Percentiles rank a stretch among this genome's conserved stretches.
phyloP scores from a whole-genome alignment of 2,797 vertebrate species.

The Hemitrygon akajei region DNA sequence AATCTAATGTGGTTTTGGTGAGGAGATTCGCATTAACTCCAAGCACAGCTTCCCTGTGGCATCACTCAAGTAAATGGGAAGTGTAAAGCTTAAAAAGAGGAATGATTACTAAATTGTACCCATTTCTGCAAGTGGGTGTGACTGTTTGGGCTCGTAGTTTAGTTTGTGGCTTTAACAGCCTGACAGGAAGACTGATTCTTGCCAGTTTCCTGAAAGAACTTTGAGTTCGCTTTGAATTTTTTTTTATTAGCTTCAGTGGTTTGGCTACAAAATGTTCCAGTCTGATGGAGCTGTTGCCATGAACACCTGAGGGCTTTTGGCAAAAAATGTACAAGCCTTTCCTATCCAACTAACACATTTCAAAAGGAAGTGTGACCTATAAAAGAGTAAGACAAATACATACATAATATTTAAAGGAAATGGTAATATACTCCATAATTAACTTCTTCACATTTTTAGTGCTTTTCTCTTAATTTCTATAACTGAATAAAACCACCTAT shows the following conservation, averaged over 20 bases:
- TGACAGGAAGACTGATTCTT: conserved; percentile 21
- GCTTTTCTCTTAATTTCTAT: background rate
- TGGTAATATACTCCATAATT: background rate
- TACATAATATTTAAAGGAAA: background rate
- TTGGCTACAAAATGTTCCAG: conserved; percentile 50
- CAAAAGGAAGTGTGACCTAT: conserved; percentile 17
- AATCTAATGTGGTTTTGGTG: conserved; percentile 20
- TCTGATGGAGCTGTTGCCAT: conserved; percentile 24
- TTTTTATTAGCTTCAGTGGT: conserved; percentile 51
- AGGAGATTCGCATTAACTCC: background rate
- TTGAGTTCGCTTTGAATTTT: conserved; percentile 42
- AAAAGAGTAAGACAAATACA: background rate
- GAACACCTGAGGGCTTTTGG: conserved; percentile 35
- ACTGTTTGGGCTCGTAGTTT: conserved; percentile 24
- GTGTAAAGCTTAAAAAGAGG: conserved; percentile 26
- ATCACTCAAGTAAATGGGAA: conserved; percentile 18
- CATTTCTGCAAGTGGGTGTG: conserved; percentile 23
- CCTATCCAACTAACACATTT: conserved; percentile 18
- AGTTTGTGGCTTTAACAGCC: conserved; percentile 32
- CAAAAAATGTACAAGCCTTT: conserved; percentile 16
- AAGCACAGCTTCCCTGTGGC: conserved; percentile 21
- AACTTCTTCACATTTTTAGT: background rate
- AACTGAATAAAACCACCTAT: conserved; percentile 18
- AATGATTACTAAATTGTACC: conserved; percentile 13
- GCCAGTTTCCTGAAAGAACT: conserved; percentile 32